A percentile compares a stretch with the other conserved stretches of the same genome.
These are phyloP conservation scores for Cerastis leucographa DNA, from an alignment of 2,888 invertebrate species.

Conservation along the genomic window DNA sequence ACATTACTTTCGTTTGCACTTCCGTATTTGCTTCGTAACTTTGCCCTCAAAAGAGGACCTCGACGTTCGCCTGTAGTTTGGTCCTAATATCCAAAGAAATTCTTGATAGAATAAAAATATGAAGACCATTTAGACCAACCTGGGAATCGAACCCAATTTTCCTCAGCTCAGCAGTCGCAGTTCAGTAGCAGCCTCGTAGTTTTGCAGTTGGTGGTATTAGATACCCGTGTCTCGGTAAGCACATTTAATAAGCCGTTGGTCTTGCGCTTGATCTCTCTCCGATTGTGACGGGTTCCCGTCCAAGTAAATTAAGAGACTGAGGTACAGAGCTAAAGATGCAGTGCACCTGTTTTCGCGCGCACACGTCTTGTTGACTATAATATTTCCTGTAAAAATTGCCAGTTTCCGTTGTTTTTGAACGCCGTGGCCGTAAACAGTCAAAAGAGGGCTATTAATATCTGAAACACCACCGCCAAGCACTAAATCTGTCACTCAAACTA, in stretches of 20 bases:
- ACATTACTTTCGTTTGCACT: background rate
- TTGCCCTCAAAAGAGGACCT: background rate
- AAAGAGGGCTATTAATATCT: conserved; percentile 1
- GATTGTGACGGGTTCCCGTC: background rate
- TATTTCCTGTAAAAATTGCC: background rate
- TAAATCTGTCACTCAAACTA: conserved; percentile 21
- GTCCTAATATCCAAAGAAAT: background rate
- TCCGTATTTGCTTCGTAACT: background rate
- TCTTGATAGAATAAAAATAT: background rate
- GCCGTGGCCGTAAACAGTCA: background rate
- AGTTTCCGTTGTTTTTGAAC: background rate
- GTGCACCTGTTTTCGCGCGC: background rate
- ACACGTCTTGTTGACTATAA: background rate
- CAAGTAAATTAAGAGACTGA: background rate
- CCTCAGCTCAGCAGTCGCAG: background rate
- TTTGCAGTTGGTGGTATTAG: background rate
- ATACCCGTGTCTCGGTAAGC: background rate
- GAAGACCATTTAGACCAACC: background rate
- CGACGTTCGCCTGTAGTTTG: background rate
- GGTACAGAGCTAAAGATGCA: background rate
- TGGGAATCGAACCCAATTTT: background rate
- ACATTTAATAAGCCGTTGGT: background rate
- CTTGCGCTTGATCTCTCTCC: background rate
- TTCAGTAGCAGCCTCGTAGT: background rate
- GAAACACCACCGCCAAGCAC: background rate